phyloP scores from a whole-genome alignment of 2,113 vertebrate species.

The Campylomormyrus tamandua region DNA sequence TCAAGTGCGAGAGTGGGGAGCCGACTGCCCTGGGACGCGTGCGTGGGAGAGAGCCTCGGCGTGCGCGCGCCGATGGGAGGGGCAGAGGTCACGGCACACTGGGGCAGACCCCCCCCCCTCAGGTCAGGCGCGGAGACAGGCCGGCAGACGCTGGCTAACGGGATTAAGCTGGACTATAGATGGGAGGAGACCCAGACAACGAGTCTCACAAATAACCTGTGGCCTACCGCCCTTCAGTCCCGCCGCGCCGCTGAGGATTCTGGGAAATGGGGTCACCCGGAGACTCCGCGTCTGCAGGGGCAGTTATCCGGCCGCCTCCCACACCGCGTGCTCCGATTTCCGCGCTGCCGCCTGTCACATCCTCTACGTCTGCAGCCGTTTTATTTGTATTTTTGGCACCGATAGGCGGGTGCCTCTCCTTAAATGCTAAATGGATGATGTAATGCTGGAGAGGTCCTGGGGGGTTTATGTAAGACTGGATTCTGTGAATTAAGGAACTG shows the following conservation, averaged over 20 bases:
- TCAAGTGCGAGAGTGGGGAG: not conserved
- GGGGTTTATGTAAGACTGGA: slow-evolving; percentile 9
- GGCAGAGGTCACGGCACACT: not conserved
- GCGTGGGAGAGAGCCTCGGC: not conserved
- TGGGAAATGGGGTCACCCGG: slow-evolving; percentile 22
- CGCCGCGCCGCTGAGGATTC: not conserved
- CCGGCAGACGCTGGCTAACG: slow-evolving; percentile 10
- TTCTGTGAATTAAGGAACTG: not conserved
- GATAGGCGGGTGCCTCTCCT: not conserved
- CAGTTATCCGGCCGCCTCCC: not conserved
- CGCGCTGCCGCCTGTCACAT: too few species aligned
- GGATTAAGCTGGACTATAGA: slow-evolving; percentile 23
- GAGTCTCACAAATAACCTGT: slow-evolving; percentile 18
- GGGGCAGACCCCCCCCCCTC: not conserved
- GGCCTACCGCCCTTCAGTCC: not conserved
- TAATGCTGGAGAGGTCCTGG: not conserved
- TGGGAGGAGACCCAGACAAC: slow-evolving; percentile 15
- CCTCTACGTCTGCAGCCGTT: not conserved
- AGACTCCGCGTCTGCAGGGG: not conserved
- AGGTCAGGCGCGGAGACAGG: slow-evolving; percentile 17
- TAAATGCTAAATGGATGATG: slow-evolving; percentile 2
- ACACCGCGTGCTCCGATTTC: not conserved
- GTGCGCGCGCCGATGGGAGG: not conserved
- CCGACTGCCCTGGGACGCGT: not conserved
- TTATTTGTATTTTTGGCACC: not conserved